Evolutionary conservation across 1,140 invertebrate genomes (phyloP), one percentile per base, ranked within the genome.

Genomic region (Trachymyrmex septentrionalis): DNA sequence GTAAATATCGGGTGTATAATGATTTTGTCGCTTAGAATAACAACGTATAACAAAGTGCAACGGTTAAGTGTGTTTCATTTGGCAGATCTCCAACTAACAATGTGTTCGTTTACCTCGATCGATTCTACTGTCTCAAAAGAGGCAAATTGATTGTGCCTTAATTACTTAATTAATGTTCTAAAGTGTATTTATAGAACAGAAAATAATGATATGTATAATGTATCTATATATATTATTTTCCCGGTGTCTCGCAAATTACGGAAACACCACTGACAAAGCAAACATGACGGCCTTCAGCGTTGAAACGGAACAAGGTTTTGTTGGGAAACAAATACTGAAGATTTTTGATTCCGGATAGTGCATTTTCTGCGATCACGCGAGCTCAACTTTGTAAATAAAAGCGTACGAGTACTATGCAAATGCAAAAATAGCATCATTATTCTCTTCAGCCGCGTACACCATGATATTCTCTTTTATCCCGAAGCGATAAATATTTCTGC

Each of bases 401-500:
- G 86, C 44, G 50, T 44, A 44, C 34, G 6, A 38, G 34, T 61
- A 69, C 55, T 88, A 88, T 88, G 80, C 86, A 85, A 86, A 88
- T 71, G 67, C 53, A 55, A 71, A 64, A 80, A 71, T 67, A 69
- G 55, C 67, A n/a, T 67, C 71, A 75, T 89, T 81, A 88, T 81
- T 88, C 88, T 76, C 57, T 64, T 34, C 64, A 53, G 12, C 3
- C 71, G 57, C n/a, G 38, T 19, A 38, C 71, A 27, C 34, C 57
- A 12, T 57, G n/a, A 44, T 44, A 78, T 30, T 44, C 59, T 30
- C 53, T 64, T 53, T 69, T 73, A 24, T 64, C 44, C 16, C 44
- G 75, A 27, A 71, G 50, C 63, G 63, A 89, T 88, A 89, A 89
- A 90, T 86, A 89, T 77, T 89, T 66, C 64, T 30, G 21, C 14